Evolutionary conservation across 2,888 invertebrate species (phyloP).

Genomic region (Cantharis lateralis): DNA sequence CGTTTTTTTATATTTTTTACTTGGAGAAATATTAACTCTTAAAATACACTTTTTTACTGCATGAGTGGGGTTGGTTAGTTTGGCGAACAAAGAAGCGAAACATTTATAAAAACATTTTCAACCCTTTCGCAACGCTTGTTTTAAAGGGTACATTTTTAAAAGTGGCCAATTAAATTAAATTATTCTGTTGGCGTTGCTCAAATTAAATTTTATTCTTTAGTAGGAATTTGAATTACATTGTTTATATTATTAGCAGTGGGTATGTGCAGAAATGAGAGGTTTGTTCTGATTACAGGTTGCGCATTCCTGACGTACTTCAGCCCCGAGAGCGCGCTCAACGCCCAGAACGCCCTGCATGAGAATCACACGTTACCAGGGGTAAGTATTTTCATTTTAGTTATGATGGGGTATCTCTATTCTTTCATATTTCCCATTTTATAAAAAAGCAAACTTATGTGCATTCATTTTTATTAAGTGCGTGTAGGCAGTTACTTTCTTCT

Average conservation of each 20-base stretch:
- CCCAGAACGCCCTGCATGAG: constrained; percentile 94
- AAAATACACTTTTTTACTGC: constrained; percentile 24
- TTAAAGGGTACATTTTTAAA: constrained; percentile 28
- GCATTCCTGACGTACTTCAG: constrained; percentile 98
- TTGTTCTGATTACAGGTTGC: constrained; percentile 77
- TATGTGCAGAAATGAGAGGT: constrained; percentile 32
- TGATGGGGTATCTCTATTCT: constrained; percentile 15
- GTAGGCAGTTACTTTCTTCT: not conserved
- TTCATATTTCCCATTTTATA: constrained; percentile 12
- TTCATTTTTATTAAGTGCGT: not conserved
- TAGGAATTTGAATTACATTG: constrained; percentile 30
- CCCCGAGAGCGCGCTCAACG: constrained; percentile 92
- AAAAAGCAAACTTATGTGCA: not conserved
- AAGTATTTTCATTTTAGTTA: constrained; percentile 58
- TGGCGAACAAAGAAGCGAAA: constrained; percentile 26
- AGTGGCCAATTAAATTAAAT: constrained; percentile 34
- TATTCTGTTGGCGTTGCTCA: constrained; percentile 32
- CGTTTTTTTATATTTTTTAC: constrained; percentile 4
- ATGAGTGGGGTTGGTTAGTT: constrained; percentile 16
- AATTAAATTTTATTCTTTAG: constrained; percentile 37
- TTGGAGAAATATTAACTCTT: constrained; percentile 9
- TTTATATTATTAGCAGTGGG: constrained; percentile 34
- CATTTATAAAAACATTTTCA: constrained; percentile 27
- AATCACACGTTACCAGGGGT: constrained; percentile 99
- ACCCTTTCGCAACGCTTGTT: constrained; percentile 24